Base-by-base conservation (phyloP, 1,140 invertebrate genomes). In the Euborellia annulipes region DNA sequence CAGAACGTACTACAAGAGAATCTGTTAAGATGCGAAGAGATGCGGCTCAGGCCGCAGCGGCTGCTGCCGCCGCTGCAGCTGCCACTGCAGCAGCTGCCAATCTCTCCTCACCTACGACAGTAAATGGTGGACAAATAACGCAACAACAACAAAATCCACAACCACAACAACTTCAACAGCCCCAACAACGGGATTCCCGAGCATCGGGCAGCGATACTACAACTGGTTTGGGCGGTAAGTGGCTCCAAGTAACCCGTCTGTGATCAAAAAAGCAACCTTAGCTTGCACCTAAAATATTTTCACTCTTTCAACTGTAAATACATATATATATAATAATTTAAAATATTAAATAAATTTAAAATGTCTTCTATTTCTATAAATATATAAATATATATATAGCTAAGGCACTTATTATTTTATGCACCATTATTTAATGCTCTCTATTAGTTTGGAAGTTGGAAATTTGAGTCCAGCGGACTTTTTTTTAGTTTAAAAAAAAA, bases 11-110 rank as follows among this genome's bases (percentile, higher is more conserved):
- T 42, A 63, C 69, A 53, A 58, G 62, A 30, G 68, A 69, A 19
- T 63, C 61, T 8, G 62, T 70, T 21, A 54, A 60, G 4, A 58
- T 65, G 20, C 60, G 69, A 27, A 61, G 72, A 46, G 74, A 78
- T 49, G 68, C 68, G 44, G 70, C 70, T 16, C 61, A 68, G 3
- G 50, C 63, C 49, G 66, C 68, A 45, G 52, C 67, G 41, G 65
- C 67, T 51, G 23, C 4, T 6, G 23, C 34, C 13, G 18, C 8
- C 9, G 18, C 30, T 2, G 20, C 23, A 0, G 3, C 34, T 2
- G 9, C 23, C 7, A 39, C 21, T n/a, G 27, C 19, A 6, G 43
- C 44, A 32, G 23, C 4, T 6, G 23, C 34, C 13, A 23, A 19
- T 13, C 20, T 32, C 1, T 18, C 23, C 1, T 7, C 34, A 1